phyloP scores from a whole-genome alignment of 2,113 vertebrate genomes.

The Nettapus auritus region DNA sequence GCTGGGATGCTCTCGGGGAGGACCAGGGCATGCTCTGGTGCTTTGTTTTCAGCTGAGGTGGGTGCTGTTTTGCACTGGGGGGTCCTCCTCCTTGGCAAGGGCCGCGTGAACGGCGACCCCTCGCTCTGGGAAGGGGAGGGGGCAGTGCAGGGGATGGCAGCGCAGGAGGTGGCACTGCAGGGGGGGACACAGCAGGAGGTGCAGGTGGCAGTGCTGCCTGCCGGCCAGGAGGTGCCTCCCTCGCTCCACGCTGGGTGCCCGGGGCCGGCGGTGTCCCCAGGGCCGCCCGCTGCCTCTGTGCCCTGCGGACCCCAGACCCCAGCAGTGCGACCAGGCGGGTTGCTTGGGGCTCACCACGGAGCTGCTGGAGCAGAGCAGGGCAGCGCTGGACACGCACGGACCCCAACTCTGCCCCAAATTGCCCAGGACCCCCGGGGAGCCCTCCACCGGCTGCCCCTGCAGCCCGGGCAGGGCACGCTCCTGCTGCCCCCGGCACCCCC shows the following conservation, averaged over 20 bases:
- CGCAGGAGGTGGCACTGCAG: background rate
- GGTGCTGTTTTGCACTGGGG: background rate
- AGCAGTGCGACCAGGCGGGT: background rate
- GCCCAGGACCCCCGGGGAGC: background rate
- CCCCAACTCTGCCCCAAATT: too few relatives aligned
- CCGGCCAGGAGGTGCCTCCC: constrained; percentile 19
- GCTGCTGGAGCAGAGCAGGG: rapidly evolving
- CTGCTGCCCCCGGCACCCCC: background rate
- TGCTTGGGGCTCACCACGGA: rapidly evolving
- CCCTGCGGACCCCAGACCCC: rapidly evolving
- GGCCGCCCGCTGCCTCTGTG: background rate
- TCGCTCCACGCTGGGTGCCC: background rate
- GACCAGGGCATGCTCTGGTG: background rate
- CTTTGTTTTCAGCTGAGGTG: background rate
- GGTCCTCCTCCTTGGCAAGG: background rate
- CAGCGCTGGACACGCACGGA: rapidly evolving
- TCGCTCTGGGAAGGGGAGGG: background rate
- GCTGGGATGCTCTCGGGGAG: background rate
- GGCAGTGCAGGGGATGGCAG: background rate
- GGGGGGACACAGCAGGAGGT: background rate
- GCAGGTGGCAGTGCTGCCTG: background rate
- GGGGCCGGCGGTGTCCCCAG: rapidly evolving
- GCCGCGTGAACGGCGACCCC: background rate
- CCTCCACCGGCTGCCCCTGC: background rate
- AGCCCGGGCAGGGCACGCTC: rapidly evolving